Conservation (phyloP, 2,113 vertebrate species). For the Elephas maximus region DNA sequence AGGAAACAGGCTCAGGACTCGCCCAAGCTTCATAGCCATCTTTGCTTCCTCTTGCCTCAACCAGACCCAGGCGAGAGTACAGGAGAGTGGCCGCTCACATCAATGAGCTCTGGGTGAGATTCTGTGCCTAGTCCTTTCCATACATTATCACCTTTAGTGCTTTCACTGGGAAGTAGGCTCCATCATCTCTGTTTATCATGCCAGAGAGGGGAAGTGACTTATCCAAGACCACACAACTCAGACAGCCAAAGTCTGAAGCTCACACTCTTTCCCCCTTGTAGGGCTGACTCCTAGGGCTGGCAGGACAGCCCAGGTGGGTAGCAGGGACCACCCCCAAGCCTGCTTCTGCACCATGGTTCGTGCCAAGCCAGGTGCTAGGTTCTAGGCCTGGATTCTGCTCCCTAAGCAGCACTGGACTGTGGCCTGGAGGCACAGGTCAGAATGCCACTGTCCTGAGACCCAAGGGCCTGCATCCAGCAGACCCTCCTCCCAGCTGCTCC, state of each 20-base stretch:
- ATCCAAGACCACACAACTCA: neutral
- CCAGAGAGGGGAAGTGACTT: neutral
- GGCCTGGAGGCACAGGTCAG: neutral
- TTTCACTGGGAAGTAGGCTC: neutral
- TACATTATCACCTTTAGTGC: neutral
- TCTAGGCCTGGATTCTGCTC: neutral
- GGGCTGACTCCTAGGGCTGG: neutral
- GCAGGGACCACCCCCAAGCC: neutral
- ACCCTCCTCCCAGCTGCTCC: neutral
- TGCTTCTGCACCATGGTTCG: neutral
- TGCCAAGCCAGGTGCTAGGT: neutral
- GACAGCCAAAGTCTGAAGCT: neutral
- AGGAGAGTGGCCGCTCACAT: neutral
- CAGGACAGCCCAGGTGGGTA: neutral
- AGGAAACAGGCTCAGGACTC: slow-evolving; percentile 53
- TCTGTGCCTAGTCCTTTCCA: neutral
- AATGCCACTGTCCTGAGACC: neutral
- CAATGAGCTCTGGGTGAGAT: neutral
- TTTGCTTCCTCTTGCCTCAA: neutral
- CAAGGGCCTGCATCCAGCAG: neutral
- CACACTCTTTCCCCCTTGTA: neutral
- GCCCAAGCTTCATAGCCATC: neutral
- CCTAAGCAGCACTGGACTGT: neutral
- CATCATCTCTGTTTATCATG: neutral
- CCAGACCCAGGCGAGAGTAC: neutral